Evolutionary conservation across 2,113 vertebrate species (phyloP).

Genomic region (Rhea americana): DNA sequence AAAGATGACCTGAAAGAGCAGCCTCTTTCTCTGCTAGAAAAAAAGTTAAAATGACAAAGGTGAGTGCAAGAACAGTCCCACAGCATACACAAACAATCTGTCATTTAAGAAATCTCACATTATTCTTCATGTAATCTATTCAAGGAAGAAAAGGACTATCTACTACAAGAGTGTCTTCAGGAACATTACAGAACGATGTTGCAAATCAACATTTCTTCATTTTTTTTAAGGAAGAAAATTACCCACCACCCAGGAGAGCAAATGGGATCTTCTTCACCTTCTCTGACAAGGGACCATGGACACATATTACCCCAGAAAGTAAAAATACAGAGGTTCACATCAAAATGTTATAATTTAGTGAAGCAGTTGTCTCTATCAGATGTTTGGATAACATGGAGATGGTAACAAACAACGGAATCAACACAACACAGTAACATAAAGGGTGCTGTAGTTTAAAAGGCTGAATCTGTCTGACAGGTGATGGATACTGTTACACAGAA

Average conservation of each 20-base stretch:
- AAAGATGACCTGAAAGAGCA: not conserved
- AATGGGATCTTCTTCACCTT: not conserved
- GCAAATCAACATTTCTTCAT: not conserved
- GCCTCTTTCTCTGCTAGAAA: not conserved
- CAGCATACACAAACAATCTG: not conserved
- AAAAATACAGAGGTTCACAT: not conserved
- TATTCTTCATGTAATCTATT: not conserved
- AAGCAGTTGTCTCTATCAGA: not conserved
- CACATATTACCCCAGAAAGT: not conserved
- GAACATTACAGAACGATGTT: not conserved
- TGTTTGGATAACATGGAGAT: not conserved
- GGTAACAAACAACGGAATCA: conserved; percentile 31
- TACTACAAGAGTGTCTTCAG: not conserved
- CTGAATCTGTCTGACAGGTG: not conserved
- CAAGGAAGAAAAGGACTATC: not conserved
- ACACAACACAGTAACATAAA: not conserved
- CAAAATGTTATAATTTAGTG: not conserved
- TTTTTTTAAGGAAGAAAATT: not conserved
- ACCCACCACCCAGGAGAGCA: not conserved
- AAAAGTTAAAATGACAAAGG: not conserved
- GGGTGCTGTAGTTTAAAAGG: not conserved
- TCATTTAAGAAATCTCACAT: not conserved
- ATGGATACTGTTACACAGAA: not conserved
- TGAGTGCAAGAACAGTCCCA: not conserved
- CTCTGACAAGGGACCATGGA: not conserved